Evolutionary conservation across 2,888 invertebrate species (phyloP).

Genomic region (Marasmarcha lunaedactyla): DNA sequence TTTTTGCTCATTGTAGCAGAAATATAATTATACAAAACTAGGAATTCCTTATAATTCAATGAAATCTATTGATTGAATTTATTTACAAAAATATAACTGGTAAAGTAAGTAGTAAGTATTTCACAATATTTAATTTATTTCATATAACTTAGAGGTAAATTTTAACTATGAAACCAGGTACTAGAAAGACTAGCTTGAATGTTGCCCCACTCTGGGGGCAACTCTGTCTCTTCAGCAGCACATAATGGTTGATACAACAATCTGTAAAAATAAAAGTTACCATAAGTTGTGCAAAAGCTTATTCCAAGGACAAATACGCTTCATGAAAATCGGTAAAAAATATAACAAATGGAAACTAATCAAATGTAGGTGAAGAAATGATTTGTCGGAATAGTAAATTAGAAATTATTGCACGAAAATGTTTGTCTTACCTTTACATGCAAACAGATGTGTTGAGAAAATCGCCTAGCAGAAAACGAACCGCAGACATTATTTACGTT

Average conservation of each 20-base stretch:
- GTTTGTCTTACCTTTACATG: slow-evolving; percentile 41
- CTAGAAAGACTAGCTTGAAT: slow-evolving; percentile 24
- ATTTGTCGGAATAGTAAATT: no score
- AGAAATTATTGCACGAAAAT: no score
- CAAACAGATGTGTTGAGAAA: slow-evolving; percentile 43
- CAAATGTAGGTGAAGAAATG: no score
- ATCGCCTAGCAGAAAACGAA: slow-evolving; percentile 18
- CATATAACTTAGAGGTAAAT: slow-evolving; percentile 1
- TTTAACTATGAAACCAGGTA: slow-evolving; percentile 22
- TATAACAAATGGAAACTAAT: no score
- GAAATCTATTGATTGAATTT: no score
- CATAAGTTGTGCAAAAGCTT: slow-evolving; percentile 4
- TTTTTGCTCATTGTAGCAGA: slow-evolving; percentile 44
- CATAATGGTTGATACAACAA: slow-evolving; percentile 38
- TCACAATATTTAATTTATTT: not conserved
- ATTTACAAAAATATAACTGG: no score
- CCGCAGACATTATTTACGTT: slow-evolving; percentile 33
- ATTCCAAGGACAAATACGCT: slow-evolving; percentile 25
- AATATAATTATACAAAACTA: slow-evolving; percentile 2
- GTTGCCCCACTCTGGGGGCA: slow-evolving; percentile 46
- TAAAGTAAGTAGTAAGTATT: no score
- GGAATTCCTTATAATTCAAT: no score
- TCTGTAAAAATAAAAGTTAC: slow-evolving; percentile 24
- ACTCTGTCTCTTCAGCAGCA: slow-evolving; percentile 29
- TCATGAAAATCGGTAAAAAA: no score